Evolutionary conservation across 2,797 vertebrate genomes (phyloP).

Genomic region (Natrix natrix): DNA sequence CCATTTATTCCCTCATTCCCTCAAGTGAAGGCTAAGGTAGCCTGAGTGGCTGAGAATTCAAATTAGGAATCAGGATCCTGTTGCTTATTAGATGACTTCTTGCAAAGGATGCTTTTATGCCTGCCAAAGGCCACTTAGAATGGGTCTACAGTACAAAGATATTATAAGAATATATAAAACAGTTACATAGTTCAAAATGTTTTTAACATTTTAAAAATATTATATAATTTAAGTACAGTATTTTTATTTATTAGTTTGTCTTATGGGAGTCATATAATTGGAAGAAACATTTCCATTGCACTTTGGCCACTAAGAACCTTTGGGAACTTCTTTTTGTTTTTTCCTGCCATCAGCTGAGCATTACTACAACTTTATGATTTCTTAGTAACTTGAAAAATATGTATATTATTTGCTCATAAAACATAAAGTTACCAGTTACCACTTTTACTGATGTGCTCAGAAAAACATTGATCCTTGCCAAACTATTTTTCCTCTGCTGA

Average conservation of each 20-base stretch:
- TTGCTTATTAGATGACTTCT: background rate
- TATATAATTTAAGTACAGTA: background rate
- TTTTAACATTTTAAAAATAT: background rate
- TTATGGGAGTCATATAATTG: background rate
- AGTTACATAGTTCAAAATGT: background rate
- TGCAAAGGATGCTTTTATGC: background rate
- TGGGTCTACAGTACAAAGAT: background rate
- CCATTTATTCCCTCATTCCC: no score
- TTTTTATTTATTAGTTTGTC: background rate
- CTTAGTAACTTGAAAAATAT: background rate
- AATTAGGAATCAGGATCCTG: background rate
- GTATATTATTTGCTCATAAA: background rate
- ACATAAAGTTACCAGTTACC: background rate
- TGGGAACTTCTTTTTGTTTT: background rate
- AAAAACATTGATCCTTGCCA: background rate
- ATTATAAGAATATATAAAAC: background rate
- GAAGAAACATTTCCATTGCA: background rate
- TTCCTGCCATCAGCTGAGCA: background rate
- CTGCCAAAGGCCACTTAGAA: background rate
- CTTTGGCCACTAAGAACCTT: background rate
- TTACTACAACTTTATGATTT: background rate
- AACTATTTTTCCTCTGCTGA: background rate
- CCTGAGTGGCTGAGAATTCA: background rate
- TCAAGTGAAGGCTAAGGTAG: background rate
- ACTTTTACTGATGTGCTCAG: background rate